Evolutionary conservation across 1,140 invertebrate species (phyloP), one percentile per base, ranked within the genome.

Genomic region (Oedothorax gibbosus): DNA sequence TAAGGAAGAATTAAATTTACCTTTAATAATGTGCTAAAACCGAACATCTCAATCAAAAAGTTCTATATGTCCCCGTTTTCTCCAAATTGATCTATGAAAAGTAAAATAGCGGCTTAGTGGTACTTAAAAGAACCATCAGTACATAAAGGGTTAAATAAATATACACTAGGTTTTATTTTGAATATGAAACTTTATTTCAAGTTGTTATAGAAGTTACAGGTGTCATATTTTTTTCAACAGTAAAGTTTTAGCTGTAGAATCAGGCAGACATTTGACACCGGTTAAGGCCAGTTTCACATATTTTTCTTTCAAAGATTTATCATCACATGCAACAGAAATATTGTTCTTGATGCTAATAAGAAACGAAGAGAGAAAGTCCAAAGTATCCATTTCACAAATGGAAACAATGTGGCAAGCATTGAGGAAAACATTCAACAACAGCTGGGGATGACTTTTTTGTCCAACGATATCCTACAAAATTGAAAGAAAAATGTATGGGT

Each of bases 381-480:
- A 75, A 54, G 75, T 53, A 62, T 64, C 57, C 21, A 12, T n/a
- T 21, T 54, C 4, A 64, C 12, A 20, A 18, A 50, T 7, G 11
- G 60, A 77, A 18, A n/a, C 15, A 51, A 77, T 10, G 12, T 64
- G 60, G 9, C 75, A 77, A 21, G 18, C 10, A 51, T 64, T 56
- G 5, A 77, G 75, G n/a, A 77, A 77, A 18, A 77, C 49, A 64
- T 77, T 77, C 60, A 77, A 12, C 50, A 60, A 64, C 60, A 77
- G n/a, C 3, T 57, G 35, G 50, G 21, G 35, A 50, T 18, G 9
- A 77, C 11, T 56, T 49, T 57, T 8, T 18, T 62, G 10, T 7
- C 15, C 65, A 35, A 77, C n/a, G n/a, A 77, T 35, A 7, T 50
- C 20, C 75, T 77, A 62, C 49, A 75, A 71, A 10, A 5, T 35